Percentiles rank a stretch among this genome's conserved stretches.
Conservation (phyloP, 2,888 invertebrate genomes). For the Phengaris arion region DNA sequence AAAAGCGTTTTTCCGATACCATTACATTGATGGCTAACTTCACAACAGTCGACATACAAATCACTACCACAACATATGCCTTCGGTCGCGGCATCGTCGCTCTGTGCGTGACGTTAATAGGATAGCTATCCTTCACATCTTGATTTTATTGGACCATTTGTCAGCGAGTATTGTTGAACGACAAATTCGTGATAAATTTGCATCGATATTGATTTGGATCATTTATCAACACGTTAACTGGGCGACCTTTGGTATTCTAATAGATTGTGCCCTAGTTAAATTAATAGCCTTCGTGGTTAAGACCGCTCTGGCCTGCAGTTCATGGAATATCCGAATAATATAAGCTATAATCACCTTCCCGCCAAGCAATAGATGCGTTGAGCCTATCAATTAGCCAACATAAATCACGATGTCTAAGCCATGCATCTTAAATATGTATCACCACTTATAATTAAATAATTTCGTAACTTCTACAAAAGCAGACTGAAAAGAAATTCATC, state of each 20-base stretch:
- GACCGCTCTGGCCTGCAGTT: background rate
- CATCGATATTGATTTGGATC: conserved; percentile 20
- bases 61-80: conserved; percentile 63
- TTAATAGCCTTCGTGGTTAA: background rate
- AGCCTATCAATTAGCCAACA: background rate
- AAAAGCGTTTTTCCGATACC: background rate
- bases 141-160: conserved; percentile 65
- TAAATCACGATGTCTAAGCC: too few relatives aligned
- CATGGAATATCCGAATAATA: background rate
- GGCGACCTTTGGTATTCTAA: conserved; percentile 8
- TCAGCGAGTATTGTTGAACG: conserved; percentile 49
- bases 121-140: conserved; percentile 67
- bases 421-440: too few relatives aligned
- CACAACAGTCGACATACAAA: conserved; percentile 50
- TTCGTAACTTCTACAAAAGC: too few relatives aligned
- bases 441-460: too few relatives aligned
- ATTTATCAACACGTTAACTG: conserved; percentile 10
- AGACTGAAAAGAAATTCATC: too few relatives aligned
- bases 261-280: background rate
- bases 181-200: conserved; percentile 29
- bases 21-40: conserved; percentile 33
- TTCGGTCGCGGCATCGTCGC: conserved; percentile 55
- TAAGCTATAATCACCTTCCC: background rate
- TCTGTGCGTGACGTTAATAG: conserved; percentile 70
- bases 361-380: background rate